A percentile compares a stretch with the other conserved stretches of the same genome.
phyloP scores from a whole-genome alignment of 2,113 vertebrate genomes.

The Chascanopsetta lugubris region DNA sequence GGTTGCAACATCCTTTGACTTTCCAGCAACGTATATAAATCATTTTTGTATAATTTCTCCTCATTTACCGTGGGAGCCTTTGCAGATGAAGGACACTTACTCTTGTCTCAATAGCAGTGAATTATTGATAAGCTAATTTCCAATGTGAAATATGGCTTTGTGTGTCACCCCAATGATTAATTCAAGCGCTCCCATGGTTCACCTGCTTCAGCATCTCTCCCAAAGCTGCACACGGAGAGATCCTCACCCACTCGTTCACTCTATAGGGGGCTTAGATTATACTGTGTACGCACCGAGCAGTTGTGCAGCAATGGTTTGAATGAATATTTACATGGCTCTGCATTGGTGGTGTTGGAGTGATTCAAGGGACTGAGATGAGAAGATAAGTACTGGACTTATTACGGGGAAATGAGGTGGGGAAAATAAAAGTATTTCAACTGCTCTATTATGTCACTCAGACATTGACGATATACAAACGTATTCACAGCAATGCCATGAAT shows the following conservation, averaged over 20 bases:
- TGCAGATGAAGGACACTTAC: slow-evolving; percentile 71
- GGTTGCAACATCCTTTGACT: slow-evolving; percentile 4
- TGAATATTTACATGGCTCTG: neutral
- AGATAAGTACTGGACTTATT: too few species aligned
- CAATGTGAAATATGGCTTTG: slow-evolving; percentile 69
- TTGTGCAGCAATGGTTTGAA: neutral
- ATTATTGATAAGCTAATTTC: slow-evolving; percentile 81
- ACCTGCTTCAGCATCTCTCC: slow-evolving; percentile 56
- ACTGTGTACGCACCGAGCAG: neutral
- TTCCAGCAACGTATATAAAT: slow-evolving; percentile 55
- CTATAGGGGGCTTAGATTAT: neutral
- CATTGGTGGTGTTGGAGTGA: too few species aligned
- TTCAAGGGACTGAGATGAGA: neutral
- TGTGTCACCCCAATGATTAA: slow-evolving; percentile 73
- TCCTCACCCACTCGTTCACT: slow-evolving; percentile 6
- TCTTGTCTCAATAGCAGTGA: slow-evolving; percentile 73
- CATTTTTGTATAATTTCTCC: slow-evolving; percentile 47
- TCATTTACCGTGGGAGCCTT: slow-evolving; percentile 52
- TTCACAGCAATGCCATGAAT: too few species aligned
- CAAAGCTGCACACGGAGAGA: slow-evolving; percentile 37
- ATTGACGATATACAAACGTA: too few species aligned
- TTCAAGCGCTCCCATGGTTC: slow-evolving; percentile 61
- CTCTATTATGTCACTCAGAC: too few species aligned
- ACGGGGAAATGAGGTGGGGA: too few species aligned
- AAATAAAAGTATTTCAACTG: too few species aligned